A percentile compares a stretch with the other conserved stretches of the same genome.
Evolutionary conservation across 2,797 vertebrate species (phyloP).

Genomic region (Toxotes lorentzi): DNA sequence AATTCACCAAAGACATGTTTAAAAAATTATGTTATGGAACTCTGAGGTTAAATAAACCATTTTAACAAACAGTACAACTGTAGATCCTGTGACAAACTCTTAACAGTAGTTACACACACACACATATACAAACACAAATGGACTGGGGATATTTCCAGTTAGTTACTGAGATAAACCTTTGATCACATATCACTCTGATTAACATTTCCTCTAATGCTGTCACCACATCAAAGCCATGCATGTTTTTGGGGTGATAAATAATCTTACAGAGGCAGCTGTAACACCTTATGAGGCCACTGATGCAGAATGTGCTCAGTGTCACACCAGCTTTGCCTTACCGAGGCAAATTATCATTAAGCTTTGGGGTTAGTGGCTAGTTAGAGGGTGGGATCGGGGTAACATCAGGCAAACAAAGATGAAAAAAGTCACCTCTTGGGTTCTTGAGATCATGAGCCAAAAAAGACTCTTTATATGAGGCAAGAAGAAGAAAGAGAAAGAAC

Average conservation of each 20-base stretch:
- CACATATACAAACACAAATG: slow-evolving; percentile 29
- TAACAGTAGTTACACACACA: slow-evolving; percentile 6
- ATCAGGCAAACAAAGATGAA: slow-evolving; percentile 84
- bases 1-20: not conserved
- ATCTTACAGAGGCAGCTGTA: slow-evolving; percentile 13
- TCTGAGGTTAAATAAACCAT: not conserved
- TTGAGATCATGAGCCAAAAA: slow-evolving; percentile 99
- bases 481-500: slow-evolving; percentile 86
- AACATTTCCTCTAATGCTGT: slow-evolving; percentile 30
- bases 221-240: slow-evolving; percentile 69
- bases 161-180: slow-evolving; percentile 36
- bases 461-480: slow-evolving; percentile 93
- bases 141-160: slow-evolving; percentile 29
- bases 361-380: slow-evolving; percentile 71
- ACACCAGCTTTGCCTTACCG: slow-evolving; percentile 22
- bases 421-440: slow-evolving; percentile 99
- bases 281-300: slow-evolving; percentile 34
- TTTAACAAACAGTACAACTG: not conserved
- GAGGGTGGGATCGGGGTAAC: slow-evolving; percentile 30
- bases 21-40: not conserved
- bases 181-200: slow-evolving; percentile 18
- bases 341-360: slow-evolving; percentile 14
- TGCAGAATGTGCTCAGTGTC: slow-evolving; percentile 32
- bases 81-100: slow-evolving; percentile 24
- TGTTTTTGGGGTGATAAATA: slow-evolving; percentile 14